Conservation (phyloP, 2,797 vertebrate genomes). For the Sebastes trivittatus region DNA sequence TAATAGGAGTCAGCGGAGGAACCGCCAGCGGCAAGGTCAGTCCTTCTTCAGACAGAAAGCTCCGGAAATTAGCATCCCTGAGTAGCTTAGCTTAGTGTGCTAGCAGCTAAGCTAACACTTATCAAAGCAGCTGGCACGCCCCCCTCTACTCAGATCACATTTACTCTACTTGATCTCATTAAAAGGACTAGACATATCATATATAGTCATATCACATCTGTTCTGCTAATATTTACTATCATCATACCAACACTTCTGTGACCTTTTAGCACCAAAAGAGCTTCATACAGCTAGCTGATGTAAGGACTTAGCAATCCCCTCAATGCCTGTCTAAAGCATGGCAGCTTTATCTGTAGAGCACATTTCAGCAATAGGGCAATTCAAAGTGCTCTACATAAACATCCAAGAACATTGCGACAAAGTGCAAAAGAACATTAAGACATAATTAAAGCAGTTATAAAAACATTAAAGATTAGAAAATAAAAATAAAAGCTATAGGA, state of each 20-base stretch:
- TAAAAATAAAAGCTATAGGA: too few relatives aligned
- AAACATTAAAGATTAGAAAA: too few relatives aligned
- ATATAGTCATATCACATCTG: rapidly evolving
- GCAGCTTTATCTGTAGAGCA: neutral
- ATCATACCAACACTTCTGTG: too few relatives aligned
- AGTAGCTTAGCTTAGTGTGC: conserved; percentile 24
- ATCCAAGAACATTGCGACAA: too few relatives aligned
- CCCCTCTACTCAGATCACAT: neutral
- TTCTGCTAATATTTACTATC: rapidly evolving
- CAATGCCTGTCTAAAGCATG: neutral
- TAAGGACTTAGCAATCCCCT: neutral
- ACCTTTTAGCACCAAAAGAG: neutral
- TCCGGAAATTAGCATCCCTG: conserved; percentile 3
- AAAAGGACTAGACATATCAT: rapidly evolving
- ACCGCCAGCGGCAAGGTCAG: conserved; percentile 95
- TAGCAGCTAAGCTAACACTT: neutral
- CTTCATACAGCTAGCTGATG: neutral
- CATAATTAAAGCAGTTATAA: too few relatives aligned
- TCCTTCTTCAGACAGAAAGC: neutral
- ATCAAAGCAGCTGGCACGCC: conserved; percentile 47
- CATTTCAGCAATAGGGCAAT: too few relatives aligned
- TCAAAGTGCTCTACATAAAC: too few relatives aligned
- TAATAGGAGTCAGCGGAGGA: conserved; percentile 94
- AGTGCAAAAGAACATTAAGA: too few relatives aligned
- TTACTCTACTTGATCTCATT: neutral